A percentile compares a stretch with the other conserved stretches of the same genome.
phyloP scores from a whole-genome alignment of 2,888 invertebrate genomes.

The Drosophila paranaensis region DNA sequence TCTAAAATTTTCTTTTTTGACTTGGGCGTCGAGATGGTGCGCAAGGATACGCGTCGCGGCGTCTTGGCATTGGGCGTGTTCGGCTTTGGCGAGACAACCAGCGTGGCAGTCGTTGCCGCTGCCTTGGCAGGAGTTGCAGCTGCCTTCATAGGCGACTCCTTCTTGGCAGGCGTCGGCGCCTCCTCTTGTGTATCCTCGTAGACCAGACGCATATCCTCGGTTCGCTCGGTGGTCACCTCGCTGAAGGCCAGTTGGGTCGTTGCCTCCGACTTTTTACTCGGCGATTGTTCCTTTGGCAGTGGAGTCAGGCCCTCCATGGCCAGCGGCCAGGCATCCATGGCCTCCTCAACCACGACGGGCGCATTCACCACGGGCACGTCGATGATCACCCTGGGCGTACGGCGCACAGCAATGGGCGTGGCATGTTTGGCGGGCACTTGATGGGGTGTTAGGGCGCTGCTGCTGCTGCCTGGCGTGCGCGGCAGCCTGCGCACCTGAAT shows the following conservation, averaged over 20 bases:
- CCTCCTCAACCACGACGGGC: conserved; percentile 76
- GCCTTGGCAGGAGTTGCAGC: not conserved
- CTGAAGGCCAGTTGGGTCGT: conserved; percentile 23
- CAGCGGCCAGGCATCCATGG: conserved; percentile 82
- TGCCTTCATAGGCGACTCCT: not conserved
- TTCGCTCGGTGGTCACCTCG: conserved; percentile 72
- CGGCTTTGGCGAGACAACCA: conserved; percentile 59
- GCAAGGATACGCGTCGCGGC: conserved; percentile 89
- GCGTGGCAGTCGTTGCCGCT: not conserved
- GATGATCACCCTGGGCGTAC: conserved; percentile 79
- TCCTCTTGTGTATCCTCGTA: conserved; percentile 86
- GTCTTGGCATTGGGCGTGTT: conserved; percentile 85
- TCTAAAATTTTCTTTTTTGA: conserved; percentile 86
- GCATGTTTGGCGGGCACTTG: conserved; percentile 63
- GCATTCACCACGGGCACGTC: conserved; percentile 55
- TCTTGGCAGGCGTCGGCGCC: conserved; percentile 10
- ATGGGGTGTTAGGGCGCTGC: conserved; percentile 39
- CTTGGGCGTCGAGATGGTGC: conserved; percentile 92
- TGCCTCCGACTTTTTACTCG: conserved; percentile 9
- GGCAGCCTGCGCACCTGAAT: conserved; percentile 83
- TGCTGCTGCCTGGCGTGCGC: conserved; percentile 69
- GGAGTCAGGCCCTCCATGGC: conserved; percentile 46
- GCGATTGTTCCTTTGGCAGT: conserved; percentile 23
- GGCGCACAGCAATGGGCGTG: conserved; percentile 82
- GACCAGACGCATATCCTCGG: conserved; percentile 87